Percentiles rank a stretch among this genome's conserved stretches.
Evolutionary conservation across 2,797 vertebrate genomes (phyloP).

Genomic region (Rhinophrynus dorsalis): DNA sequence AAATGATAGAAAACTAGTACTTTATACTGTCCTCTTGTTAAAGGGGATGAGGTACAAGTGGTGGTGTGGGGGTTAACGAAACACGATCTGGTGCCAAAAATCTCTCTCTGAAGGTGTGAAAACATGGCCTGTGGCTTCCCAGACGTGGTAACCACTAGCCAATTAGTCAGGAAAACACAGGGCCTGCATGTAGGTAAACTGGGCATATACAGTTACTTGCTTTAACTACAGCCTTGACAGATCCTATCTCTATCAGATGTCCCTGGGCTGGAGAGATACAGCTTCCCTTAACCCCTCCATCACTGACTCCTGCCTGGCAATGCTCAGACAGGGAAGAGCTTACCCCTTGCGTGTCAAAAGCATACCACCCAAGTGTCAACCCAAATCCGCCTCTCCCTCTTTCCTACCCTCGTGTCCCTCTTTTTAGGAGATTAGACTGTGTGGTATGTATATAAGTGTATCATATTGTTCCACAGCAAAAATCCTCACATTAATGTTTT

Average conservation of each 20-base stretch:
- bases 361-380: no score
- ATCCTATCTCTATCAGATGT: constrained; percentile 2
- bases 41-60: background rate
- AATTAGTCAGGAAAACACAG: constrained; percentile 33
- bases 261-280: background rate
- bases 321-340: no score
- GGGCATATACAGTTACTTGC: constrained; percentile 24
- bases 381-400: no score
- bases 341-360: no score
- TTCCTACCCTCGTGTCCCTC: no score
- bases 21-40: no score
- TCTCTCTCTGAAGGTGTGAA: constrained; percentile 19
- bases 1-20: no score
- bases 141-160: constrained; percentile 1
- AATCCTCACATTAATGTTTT: no score
- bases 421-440: no score
- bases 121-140: constrained; percentile 17
- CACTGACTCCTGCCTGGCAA: no score
- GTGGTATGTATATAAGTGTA: no score
- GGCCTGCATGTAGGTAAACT: constrained; percentile 24
- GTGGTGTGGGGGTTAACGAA: background rate
- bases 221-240: background rate
- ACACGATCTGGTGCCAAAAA: constrained; percentile 6
- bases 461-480: no score
- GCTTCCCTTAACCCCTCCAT: background rate